Conservation (phyloP, 2,113 vertebrate genomes). For the Aphelocoma coerulescens region DNA sequence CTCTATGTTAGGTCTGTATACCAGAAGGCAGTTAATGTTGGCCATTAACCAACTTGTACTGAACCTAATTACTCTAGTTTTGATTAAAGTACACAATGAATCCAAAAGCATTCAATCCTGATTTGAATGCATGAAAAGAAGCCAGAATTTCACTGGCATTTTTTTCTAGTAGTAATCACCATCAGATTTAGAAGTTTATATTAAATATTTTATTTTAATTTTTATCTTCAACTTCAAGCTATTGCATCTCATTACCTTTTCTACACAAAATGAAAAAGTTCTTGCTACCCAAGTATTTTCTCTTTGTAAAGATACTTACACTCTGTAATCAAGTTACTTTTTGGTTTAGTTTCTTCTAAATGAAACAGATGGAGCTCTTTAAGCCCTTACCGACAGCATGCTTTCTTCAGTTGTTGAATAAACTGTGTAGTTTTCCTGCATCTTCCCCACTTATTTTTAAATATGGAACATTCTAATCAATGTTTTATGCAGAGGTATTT, state of each 20-base stretch:
- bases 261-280: not conserved
- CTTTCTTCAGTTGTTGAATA: slow-evolving; percentile 12
- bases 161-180: not conserved
- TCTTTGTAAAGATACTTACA: not conserved
- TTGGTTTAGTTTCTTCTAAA: slow-evolving; percentile 22
- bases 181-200: not conserved
- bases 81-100: not conserved
- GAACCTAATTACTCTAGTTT: slow-evolving; percentile 21
- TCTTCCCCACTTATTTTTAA: not conserved
- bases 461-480: not conserved
- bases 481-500: slow-evolving; percentile 7
- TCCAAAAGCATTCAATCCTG: not conserved
- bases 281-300: not conserved
- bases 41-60: slow-evolving; percentile 10
- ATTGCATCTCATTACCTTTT: not conserved
- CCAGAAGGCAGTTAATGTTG: not conserved
- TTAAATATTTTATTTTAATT: slow-evolving; percentile 15
- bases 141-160: not conserved
- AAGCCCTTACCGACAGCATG: not conserved
- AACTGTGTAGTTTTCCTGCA: not conserved
- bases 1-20: not conserved
- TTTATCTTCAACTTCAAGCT: not conserved
- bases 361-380: slow-evolving; percentile 43
- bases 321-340: slow-evolving; percentile 15
- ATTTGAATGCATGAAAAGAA: not conserved